These are phyloP conservation scores for Akabosia matsudoensis DNA, from an alignment of 1,140 invertebrate species.

Conservation along the genomic window DNA sequence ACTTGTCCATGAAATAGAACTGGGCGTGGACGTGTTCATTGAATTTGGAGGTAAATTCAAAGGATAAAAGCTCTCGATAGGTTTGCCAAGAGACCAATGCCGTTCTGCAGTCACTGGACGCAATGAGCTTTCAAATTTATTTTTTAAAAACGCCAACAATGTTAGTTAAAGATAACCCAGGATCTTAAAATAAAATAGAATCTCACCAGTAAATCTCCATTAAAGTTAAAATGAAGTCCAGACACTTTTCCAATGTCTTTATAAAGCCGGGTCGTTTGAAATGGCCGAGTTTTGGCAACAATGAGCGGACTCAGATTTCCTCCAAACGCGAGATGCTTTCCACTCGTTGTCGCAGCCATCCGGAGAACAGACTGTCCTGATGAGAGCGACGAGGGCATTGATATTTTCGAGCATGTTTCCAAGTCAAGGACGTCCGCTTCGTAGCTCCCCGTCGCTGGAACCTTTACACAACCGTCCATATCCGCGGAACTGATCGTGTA, in stretches of 20 bases:
- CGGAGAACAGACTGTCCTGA: constrained; percentile 10
- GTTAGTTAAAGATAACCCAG: too few species aligned
- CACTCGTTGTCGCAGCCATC: constrained; percentile 26
- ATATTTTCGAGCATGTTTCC: not conserved
- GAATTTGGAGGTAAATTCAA: constrained; percentile 39
- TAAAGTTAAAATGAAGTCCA: constrained; percentile 36
- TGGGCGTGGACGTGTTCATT: constrained; percentile 41
- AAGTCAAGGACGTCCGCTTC: not conserved
- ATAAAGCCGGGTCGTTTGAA: not conserved
- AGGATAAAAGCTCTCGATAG: constrained; percentile 15
- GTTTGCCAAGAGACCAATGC: constrained; percentile 30
- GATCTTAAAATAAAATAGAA: not conserved
- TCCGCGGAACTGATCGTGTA: not conserved
- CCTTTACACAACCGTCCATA: not conserved
- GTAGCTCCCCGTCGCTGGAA: not conserved
- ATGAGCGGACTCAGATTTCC: constrained; percentile 36
- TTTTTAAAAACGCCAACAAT: too few species aligned
- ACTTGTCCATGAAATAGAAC: constrained; percentile 46
- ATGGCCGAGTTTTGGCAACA: constrained; percentile 25
- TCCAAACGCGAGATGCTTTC: constrained; percentile 29
- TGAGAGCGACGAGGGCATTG: not conserved
- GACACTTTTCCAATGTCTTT: constrained; percentile 37
- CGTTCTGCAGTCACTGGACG: constrained; percentile 33
- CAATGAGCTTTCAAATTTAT: constrained; percentile 30
- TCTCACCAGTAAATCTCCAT: constrained; percentile 27